These are phyloP conservation scores for Choloepus hoffmanni DNA, from an alignment of 2,113 vertebrate species.

Conservation along the genomic window DNA sequence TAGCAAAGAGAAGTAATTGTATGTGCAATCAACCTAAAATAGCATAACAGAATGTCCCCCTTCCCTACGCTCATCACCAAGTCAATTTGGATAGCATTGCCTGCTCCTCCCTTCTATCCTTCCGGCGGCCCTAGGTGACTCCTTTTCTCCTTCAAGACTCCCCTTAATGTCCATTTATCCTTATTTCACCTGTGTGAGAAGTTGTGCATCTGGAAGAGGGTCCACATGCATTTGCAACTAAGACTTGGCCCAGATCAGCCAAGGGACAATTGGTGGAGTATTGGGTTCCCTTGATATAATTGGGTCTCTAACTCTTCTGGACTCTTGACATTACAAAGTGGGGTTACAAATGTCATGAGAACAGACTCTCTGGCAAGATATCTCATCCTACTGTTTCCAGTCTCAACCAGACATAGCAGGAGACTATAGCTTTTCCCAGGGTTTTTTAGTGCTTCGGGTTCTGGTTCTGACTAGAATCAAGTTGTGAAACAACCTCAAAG, in stretches of 20 bases:
- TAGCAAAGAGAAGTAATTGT: not conserved
- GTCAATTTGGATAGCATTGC: not conserved
- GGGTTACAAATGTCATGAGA: constrained; percentile 71
- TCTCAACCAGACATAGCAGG: constrained; percentile 69
- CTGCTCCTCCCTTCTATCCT: not conserved
- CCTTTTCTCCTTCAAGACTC: not conserved
- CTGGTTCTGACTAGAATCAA: constrained; percentile 73
- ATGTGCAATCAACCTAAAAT: not conserved
- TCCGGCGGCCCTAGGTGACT: not conserved
- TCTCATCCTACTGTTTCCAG: constrained; percentile 53
- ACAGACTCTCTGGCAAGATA: constrained; percentile 56
- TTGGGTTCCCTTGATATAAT: not conserved
- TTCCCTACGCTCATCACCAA: not conserved
- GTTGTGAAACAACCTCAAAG: constrained; percentile 54
- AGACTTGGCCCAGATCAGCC: not conserved
- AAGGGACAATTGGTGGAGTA: too few species aligned
- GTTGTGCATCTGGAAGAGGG: not conserved
- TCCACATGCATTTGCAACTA: not conserved
- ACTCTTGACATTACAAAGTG: constrained; percentile 44
- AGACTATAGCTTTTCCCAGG: constrained; percentile 67
- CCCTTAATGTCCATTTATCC: not conserved
- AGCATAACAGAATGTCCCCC: not conserved
- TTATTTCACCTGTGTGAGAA: not conserved
- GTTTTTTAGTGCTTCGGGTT: constrained; percentile 71
- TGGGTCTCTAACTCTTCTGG: constrained; percentile 16